Conservation (phyloP, 2,888 invertebrate genomes). For the Cremastinae sp. region DNA sequence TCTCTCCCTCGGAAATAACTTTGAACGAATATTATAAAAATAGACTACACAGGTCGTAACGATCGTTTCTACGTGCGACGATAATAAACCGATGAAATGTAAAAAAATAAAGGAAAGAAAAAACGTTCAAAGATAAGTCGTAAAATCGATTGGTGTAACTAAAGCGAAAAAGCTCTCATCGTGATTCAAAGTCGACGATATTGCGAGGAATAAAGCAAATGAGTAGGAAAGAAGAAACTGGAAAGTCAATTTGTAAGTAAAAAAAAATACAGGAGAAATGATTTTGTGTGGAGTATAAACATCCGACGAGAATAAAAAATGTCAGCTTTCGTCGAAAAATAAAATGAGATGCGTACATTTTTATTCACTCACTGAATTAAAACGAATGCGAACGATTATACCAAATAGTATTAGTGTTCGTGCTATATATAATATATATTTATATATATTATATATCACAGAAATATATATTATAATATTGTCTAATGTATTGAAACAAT, state of each 20-base stretch:
- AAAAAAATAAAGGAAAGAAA: slow-evolving; percentile 11
- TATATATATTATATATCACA: slow-evolving; percentile 45
- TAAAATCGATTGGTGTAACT: slow-evolving; percentile 35
- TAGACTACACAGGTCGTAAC: slow-evolving; percentile 48
- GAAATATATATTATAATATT: slow-evolving; percentile 33
- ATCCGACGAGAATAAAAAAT: slow-evolving; percentile 20
- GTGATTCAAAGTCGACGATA: slow-evolving; percentile 49
- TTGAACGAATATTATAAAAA: slow-evolving; percentile 45
- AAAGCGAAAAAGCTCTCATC: slow-evolving; percentile 54
- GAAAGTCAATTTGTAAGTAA: slow-evolving; percentile 70
- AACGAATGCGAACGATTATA: slow-evolving; percentile 37
- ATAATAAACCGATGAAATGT: slow-evolving; percentile 60
- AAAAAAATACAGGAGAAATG: slow-evolving; percentile 8
- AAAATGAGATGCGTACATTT: slow-evolving; percentile 17
- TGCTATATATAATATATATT: slow-evolving; percentile 41
- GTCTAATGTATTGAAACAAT: slow-evolving; percentile 40
- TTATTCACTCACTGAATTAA: slow-evolving; percentile 34
- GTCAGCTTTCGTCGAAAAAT: neutral
- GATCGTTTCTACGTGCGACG: slow-evolving; percentile 60
- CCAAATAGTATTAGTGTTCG: slow-evolving; percentile 49
- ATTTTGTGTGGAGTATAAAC: slow-evolving; percentile 7
- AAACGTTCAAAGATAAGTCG: slow-evolving; percentile 24
- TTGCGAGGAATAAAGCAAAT: slow-evolving; percentile 45
- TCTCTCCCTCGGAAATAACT: slow-evolving; percentile 40
- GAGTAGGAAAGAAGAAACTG: slow-evolving; percentile 51